These are phyloP conservation scores for Passer domesticus DNA, from an alignment of 2,113 vertebrate species.

Conservation along the genomic window DNA sequence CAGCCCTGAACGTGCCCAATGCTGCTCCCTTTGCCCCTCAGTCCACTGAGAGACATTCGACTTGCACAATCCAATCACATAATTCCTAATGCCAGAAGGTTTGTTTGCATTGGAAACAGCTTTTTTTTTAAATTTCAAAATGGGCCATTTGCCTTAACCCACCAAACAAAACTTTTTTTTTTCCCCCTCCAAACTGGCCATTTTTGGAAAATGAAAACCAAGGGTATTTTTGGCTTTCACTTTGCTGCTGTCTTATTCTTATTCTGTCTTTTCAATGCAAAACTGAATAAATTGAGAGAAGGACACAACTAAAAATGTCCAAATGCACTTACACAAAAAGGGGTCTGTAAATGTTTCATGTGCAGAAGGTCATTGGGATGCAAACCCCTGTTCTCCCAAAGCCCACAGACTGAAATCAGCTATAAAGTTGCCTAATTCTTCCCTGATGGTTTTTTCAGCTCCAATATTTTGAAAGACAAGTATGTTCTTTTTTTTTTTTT, in stretches of 20 bases:
- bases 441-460: not conserved
- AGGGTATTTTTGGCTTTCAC: conserved; percentile 27
- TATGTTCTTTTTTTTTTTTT: too few species aligned
- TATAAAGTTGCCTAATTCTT: not conserved
- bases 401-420: not conserved
- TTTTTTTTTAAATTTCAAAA: not conserved
- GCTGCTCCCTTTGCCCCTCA: not conserved
- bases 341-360: not conserved
- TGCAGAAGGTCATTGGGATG: not conserved
- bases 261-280: not conserved
- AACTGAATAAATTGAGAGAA: not conserved
- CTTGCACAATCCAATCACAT: not conserved
- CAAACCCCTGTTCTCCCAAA: not conserved
- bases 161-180: not conserved
- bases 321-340: not conserved
- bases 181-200: not conserved
- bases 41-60: accelerated
- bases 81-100: not conserved
- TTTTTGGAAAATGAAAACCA: conserved; percentile 43
- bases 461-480: not conserved
- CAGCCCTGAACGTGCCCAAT: not conserved
- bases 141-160: not conserved
- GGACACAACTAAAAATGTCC: not conserved
- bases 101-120: not conserved
- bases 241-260: not conserved